Evolutionary conservation across 1,140 invertebrate genomes (phyloP), one percentile per base, ranked within the genome.

Genomic region (Apis mellifera): DNA sequence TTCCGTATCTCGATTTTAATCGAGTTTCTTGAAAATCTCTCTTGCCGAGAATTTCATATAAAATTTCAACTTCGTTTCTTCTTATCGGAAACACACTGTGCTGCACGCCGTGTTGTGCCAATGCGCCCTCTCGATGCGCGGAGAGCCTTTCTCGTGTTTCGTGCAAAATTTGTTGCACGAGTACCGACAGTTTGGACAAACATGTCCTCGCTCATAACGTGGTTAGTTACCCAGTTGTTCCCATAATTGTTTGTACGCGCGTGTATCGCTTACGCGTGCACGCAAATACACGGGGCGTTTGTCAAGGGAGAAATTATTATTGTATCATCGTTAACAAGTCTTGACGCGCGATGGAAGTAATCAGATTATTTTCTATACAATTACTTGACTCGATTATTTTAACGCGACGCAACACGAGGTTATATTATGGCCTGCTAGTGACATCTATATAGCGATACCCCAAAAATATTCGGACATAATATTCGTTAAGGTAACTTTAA

Each of bases 341-440:
- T 23, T 17, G 60, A 19, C 62, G 48, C 68, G 59, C 50, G 78
- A 9, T 9, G n/a, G 9, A 59, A 55, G 55, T 81, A 75, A 81
- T 81, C 72, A 66, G 62, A 75, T 81, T 81, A 75, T 75, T 81
- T 81, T 75, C 71, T 75, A 75, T 75, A 75, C 62, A 65, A 42
- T 66, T 54, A 26, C 42, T 65, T 81, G 75, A 81, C 78, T 81
- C 72, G 78, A 81, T 81, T 66, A 75, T 57, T 81, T 65, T 55
- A 81, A 81, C 32, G 42, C 4, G 62, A 62, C 54, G 54, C n/a
- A 32, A 15, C 59, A 55, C 21, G 2, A 21, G 8, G 26, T 26
- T 66, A 13, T 9, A 59, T 69, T 59, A 59, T 54, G 15, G 1
- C 48, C n/a, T 42, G 23, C 26, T 73, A 55, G 55, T 70, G 71